Evolutionary conservation across 1,140 invertebrate species (phyloP), one percentile per base, ranked within the genome.

Genomic region (Pseudomyrmex dendroicus): DNA sequence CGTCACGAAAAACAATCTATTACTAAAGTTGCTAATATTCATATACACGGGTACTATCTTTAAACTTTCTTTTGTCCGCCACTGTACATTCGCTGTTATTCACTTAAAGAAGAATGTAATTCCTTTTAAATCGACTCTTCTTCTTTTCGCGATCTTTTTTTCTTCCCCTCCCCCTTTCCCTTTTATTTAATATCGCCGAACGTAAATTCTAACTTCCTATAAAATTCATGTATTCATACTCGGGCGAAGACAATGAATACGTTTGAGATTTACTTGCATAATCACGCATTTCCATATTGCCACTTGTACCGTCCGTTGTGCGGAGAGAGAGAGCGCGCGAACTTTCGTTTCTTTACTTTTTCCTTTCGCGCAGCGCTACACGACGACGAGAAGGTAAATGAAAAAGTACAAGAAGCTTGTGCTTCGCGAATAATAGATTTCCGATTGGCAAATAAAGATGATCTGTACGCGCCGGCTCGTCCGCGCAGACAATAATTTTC

Each of bases 201-300:
- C n/a, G 17, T 70, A 72, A 76, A 15, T 44, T 76, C 13, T 2
- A 50, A 46, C 13, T 80, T 59, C 5, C 76, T 80, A 67, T 57
- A 72, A 61, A 61, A 80, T 70, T 70, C 76, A 61, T 80, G 20
- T 70, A 80, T 80, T 80, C 66, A 80, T 80, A 35, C 67, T 12
- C 44, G 5, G 35, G 35, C 35, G 64, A 78, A 67, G 54, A 76
- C 61, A 61, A 76, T 64, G 61, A 78, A 59, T 48, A 59, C 35
- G 52, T 13, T 9, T 17, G 64, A 78, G 64, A 78, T n/a, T 67
- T 46, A 56, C 74, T 78, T 68, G 35, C 76, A 68, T 68, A 78
- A 78, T 68, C 76, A 56, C 13, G 25, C 73, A 76, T 76, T 76
- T 76, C 73, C 48, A 76, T 76, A 54, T 44, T 76, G 59, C 20